phyloP scores from a whole-genome alignment of 1,140 invertebrate genomes.

The Euura lappo region DNA sequence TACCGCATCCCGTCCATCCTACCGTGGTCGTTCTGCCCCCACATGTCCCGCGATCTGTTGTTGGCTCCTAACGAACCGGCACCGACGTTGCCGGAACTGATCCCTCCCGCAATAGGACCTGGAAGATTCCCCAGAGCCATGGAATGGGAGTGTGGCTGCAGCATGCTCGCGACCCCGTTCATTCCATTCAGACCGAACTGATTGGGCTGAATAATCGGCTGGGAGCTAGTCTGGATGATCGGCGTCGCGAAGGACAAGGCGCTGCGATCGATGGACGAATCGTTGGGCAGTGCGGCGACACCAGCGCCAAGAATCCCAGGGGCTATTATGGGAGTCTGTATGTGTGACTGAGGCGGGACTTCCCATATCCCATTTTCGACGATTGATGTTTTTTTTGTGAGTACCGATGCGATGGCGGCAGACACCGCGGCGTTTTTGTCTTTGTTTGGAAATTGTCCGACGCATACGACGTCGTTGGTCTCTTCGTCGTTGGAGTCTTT shows the following conservation, averaged over 20 bases:
- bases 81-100: constrained; percentile 15
- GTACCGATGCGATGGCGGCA: not conserved
- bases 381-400: constrained; percentile 29
- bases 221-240: constrained; percentile 23
- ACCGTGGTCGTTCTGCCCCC: constrained; percentile 23
- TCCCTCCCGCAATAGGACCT: not conserved
- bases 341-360: constrained; percentile 53
- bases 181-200: constrained; percentile 52
- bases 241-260: constrained; percentile 25
- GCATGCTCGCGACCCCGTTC: constrained; percentile 45
- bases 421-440: constrained; percentile 24
- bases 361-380: constrained; percentile 56
- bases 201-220: constrained; percentile 31
- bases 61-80: constrained; percentile 28
- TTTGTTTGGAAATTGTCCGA: constrained; percentile 55
- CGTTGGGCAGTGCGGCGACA: constrained; percentile 40
- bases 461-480: constrained; percentile 50
- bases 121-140: constrained; percentile 18
- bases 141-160: constrained; percentile 37
- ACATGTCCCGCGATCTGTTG: constrained; percentile 41
- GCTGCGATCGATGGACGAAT: constrained; percentile 38
- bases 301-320: constrained; percentile 48
- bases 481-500: constrained; percentile 54
- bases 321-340: constrained; percentile 52
- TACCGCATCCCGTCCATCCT: constrained; percentile 27